Conservation (phyloP, 2,888 invertebrate species). For the Embidobia sp. region DNA sequence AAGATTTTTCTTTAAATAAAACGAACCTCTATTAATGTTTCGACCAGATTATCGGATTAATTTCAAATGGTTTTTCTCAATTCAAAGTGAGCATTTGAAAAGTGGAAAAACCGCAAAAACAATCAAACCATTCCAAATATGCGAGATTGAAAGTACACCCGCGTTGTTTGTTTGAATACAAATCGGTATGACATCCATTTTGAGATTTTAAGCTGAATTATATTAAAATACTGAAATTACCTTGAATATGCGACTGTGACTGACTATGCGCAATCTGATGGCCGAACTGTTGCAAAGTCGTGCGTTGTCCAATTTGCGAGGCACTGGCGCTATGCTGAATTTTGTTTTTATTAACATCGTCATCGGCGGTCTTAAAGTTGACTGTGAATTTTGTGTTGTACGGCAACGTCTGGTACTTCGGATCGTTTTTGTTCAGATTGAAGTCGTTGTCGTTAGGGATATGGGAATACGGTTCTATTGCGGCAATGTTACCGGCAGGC, state of each 20-base stretch:
- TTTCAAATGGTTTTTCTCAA: too few relatives aligned
- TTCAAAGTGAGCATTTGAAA: too few relatives aligned
- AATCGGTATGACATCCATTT: too few relatives aligned
- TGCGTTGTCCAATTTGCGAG: constrained; percentile 77
- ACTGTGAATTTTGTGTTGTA: constrained; percentile 93
- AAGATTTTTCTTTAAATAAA: too few relatives aligned
- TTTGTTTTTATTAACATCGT: constrained; percentile 78
- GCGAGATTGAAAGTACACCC: too few relatives aligned
- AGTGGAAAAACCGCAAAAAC: too few relatives aligned
- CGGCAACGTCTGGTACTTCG: constrained; percentile 95
- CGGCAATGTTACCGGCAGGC: constrained; percentile 90
- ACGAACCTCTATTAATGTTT: too few relatives aligned
- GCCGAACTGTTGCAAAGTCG: constrained; percentile 77
- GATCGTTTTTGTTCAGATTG: constrained; percentile 91
- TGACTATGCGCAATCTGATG: constrained; percentile 80
- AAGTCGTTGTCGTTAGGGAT: constrained; percentile 88
- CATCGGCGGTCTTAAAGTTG: constrained; percentile 82
- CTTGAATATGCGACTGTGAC: constrained; percentile 80
- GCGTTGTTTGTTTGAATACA: too few relatives aligned
- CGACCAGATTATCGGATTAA: too few relatives aligned
- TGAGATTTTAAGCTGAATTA: too few relatives aligned
- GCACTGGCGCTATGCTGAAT: constrained; percentile 80
- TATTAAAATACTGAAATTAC: too few relatives aligned
- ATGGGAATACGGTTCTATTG: constrained; percentile 93
- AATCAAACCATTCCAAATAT: too few relatives aligned